Evolutionary conservation across 2,113 vertebrate genomes (phyloP), one percentile per base, ranked within the genome.

Genomic region (Rhinopomastus cyanomelas): DNA sequence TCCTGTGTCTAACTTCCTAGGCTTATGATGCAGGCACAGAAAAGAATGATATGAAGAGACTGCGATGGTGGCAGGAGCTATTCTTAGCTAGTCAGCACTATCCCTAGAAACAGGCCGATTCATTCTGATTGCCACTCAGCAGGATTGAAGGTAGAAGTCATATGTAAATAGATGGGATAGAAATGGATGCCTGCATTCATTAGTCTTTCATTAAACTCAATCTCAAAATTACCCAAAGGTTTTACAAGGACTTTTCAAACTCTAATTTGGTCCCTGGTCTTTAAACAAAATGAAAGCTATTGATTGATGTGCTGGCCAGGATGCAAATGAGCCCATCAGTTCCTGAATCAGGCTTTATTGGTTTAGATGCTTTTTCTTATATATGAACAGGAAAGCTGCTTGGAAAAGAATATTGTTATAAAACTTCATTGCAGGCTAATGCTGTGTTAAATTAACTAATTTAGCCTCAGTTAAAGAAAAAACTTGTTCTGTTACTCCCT

Each of bases 201-300:
- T 97, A 97, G 96, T 96, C 92, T 97, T 97, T 96, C 95, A 97
- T 96, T 96, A 95, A 88, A 86, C 81, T 91, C 92, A 86, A 89
- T 96, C 78, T 93, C 92, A 95, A 92, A 96, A 97, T 96, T 96
- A 95, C 91, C 76, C 79, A 95, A 93, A 96, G 94, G 95, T 95
- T 97, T 96, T 97, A 94, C 94, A 96, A 97, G 96, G 97, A 93
- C 94, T 96, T 96, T 96, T 95, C 77, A 96, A 96, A 96, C 93
- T 96, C 93, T 92, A 88, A 94, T 96, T 97, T 97, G 95, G 95
- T 94, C 94, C 67, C 75, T 96, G 90, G 94, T 92, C 90, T 97
- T 96, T 97, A 96, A 96, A 95, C 82, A 94, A 95, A 97, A 96
- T 96, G 94, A 97, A 94, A 96, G 66, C 39, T 96, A 96, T 96